phyloP scores from a whole-genome alignment of 2,113 vertebrate genomes.

The Vicugna pacos region DNA sequence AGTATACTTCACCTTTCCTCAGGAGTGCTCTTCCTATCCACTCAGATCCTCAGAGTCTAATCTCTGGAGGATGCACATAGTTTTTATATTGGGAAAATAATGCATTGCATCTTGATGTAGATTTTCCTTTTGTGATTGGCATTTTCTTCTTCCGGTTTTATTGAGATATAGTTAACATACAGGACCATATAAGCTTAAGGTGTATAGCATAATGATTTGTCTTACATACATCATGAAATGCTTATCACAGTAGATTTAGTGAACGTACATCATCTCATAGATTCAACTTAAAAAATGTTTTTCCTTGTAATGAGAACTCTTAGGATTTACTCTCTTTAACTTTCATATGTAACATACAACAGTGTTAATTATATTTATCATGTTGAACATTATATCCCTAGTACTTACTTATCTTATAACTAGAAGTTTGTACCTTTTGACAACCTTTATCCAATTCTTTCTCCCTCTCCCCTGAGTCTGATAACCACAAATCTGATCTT shows the following conservation, averaged over 20 bases:
- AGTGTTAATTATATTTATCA: neutral
- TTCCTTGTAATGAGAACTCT: neutral
- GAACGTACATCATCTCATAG: neutral
- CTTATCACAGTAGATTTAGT: neutral
- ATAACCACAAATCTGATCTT: neutral
- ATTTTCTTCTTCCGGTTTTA: neutral
- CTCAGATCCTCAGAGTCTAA: neutral
- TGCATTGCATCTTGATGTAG: neutral
- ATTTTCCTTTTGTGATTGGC: neutral
- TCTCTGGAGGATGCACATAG: neutral
- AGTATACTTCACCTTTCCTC: accelerated
- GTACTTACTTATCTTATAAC: neutral
- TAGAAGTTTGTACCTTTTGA: neutral
- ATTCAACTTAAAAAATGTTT: neutral
- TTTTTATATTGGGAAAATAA: neutral
- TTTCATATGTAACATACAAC: neutral
- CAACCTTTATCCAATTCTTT: neutral
- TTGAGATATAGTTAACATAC: neutral
- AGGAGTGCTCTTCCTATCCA: neutral
- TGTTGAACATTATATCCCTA: neutral
- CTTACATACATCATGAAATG: neutral
- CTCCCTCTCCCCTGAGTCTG: neutral
- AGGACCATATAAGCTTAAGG: neutral
- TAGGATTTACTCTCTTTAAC: neutral
- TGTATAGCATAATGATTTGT: neutral